Evolutionary conservation across 2,113 vertebrate species (phyloP).

Genomic region (Beaufortia kweichowensis): DNA sequence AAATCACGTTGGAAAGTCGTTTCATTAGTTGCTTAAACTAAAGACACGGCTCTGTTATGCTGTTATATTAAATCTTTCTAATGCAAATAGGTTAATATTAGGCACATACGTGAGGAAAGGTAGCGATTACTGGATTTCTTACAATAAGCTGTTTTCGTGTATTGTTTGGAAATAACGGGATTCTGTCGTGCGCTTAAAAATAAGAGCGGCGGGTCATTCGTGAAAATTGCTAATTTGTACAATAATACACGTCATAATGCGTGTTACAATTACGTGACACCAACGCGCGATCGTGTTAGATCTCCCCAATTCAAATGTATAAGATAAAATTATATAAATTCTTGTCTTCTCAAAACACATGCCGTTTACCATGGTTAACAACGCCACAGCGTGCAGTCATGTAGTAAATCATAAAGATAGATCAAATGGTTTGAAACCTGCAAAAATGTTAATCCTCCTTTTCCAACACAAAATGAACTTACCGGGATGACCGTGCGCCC

Average conservation of each 20-base stretch:
- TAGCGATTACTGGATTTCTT: not conserved
- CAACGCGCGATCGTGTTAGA: not conserved
- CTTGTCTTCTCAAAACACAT: not conserved
- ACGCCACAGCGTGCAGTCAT: not conserved
- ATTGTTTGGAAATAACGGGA: slow-evolving; percentile 24
- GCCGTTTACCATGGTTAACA: not conserved
- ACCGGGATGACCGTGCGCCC: slow-evolving; percentile 90
- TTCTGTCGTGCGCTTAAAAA: not conserved
- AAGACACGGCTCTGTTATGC: not conserved
- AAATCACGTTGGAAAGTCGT: not conserved
- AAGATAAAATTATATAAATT: too few relatives aligned
- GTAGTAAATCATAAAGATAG: not conserved
- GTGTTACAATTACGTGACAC: not conserved
- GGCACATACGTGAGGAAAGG: not conserved
- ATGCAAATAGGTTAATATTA: not conserved
- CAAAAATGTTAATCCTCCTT: slow-evolving; percentile 13
- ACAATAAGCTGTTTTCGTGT: too few relatives aligned
- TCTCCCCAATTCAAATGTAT: not conserved
- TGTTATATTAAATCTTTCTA: not conserved
- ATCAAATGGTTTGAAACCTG: not conserved
- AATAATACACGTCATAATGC: not conserved
- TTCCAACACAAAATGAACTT: slow-evolving; percentile 69
- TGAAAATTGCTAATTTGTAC: not conserved
- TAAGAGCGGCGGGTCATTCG: not conserved
- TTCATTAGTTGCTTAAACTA: not conserved